Evolutionary conservation across 2,888 invertebrate genomes (phyloP).

Genomic region (Exephanes ischioxanthus): DNA sequence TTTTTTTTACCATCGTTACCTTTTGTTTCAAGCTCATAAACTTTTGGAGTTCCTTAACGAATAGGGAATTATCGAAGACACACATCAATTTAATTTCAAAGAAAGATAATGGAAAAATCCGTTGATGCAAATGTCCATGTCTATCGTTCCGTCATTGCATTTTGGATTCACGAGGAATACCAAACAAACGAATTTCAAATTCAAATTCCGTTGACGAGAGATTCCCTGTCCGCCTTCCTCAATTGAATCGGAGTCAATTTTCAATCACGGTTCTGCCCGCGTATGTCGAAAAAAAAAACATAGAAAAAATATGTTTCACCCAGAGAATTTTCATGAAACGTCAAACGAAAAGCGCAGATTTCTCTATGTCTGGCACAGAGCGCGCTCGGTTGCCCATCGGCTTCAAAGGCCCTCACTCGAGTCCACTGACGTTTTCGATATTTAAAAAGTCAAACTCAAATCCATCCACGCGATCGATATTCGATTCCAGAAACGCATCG

Average conservation of each 20-base stretch:
- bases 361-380: conserved; percentile 72
- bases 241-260: conserved; percentile 70
- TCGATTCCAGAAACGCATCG: conserved; percentile 9
- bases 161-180: conserved; percentile 15
- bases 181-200: conserved; percentile 18
- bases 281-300: conserved; percentile 34
- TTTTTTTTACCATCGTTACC: too few relatives aligned
- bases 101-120: too few relatives aligned
- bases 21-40: too few relatives aligned
- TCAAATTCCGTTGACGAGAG: conserved; percentile 17
- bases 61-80: too few relatives aligned
- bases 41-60: too few relatives aligned
- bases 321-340: conserved; percentile 76
- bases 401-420: conserved; percentile 72
- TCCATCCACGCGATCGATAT: conserved; percentile 14
- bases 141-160: not conserved
- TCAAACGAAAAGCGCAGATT: conserved; percentile 74
- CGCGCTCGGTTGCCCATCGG: conserved; percentile 70
- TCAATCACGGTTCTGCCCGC: conserved; percentile 70
- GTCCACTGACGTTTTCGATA: conserved; percentile 42
- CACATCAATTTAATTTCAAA: too few relatives aligned
- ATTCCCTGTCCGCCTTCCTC: conserved; percentile 10
- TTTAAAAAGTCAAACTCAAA: conserved; percentile 46
- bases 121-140: not conserved
- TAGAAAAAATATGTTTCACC: conserved; percentile 36